These are phyloP conservation scores for Acropora tenuis DNA, from an alignment of 64 coral and sea anemone species.

Conservation along the genomic window DNA sequence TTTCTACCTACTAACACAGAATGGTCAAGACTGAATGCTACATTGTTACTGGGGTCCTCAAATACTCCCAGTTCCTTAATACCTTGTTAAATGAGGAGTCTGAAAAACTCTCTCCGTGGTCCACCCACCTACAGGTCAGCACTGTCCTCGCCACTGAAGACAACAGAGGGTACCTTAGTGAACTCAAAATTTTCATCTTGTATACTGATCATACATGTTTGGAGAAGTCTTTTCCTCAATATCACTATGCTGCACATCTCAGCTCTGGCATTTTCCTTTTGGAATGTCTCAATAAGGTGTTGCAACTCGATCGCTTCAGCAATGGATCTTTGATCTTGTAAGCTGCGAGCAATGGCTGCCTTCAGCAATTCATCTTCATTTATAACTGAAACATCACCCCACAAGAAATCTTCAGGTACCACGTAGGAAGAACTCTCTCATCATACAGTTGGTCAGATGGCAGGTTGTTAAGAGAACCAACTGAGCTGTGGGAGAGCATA, in stretches of 20 bases:
- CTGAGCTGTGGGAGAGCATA: background rate
- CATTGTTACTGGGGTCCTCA: background rate
- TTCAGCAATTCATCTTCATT: background rate
- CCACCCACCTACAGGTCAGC: background rate
- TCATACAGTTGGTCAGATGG: background rate
- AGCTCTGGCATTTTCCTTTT: too few species aligned
- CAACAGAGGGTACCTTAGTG: background rate
- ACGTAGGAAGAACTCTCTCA: background rate
- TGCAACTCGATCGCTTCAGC: too few species aligned
- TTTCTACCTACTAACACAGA: background rate
- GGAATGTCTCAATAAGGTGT: too few species aligned
- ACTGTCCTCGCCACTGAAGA: background rate
- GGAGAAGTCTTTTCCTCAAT: too few species aligned
- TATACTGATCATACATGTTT: too few species aligned
- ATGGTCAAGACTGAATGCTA: background rate
- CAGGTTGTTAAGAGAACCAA: too few species aligned
- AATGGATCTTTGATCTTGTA: background rate
- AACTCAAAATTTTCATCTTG: too few species aligned
- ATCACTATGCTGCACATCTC: too few species aligned
- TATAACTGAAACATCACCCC: background rate
- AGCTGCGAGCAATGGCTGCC: background rate
- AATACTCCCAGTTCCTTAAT: constrained; percentile 5
- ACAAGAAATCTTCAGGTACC: constrained; percentile 2
- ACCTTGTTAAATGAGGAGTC: background rate
- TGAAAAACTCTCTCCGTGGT: background rate